Evolutionary conservation across 2,113 vertebrate species (phyloP).

Genomic region (Typhlomys cinereus): DNA sequence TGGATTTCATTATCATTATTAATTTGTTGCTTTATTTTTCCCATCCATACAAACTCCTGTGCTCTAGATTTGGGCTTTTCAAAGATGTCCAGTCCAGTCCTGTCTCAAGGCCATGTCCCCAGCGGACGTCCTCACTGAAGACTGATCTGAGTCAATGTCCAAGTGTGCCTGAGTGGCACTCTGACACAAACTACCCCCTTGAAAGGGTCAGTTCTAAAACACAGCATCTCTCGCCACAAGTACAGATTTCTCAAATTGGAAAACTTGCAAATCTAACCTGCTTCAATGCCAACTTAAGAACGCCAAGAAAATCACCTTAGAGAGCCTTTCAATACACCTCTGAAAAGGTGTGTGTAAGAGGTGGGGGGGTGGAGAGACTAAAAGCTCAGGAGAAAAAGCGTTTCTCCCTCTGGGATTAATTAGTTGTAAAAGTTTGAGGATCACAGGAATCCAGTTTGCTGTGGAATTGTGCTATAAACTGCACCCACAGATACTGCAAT

Average conservation of each 20-base stretch:
- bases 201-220: conserved; percentile 30
- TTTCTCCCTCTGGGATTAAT: conserved; percentile 59
- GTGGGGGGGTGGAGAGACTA: neutral
- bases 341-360: conserved; percentile 27
- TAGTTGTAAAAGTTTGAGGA: conserved; percentile 49
- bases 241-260: conserved; percentile 30
- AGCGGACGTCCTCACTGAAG: conserved; percentile 43
- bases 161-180: neutral
- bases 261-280: conserved; percentile 35
- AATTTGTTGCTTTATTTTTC: conserved; percentile 44
- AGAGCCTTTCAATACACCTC: conserved; percentile 24
- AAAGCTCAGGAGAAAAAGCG: conserved; percentile 32
- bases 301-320: conserved; percentile 48
- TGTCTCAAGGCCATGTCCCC: conserved; percentile 54
- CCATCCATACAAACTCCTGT: conserved; percentile 24
- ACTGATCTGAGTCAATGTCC: conserved; percentile 40
- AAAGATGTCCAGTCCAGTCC: conserved; percentile 49
- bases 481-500: conserved; percentile 48
- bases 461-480: conserved; percentile 12
- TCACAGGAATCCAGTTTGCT: conserved; percentile 44
- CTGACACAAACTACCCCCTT: neutral
- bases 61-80: conserved; percentile 43
- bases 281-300: conserved; percentile 41
- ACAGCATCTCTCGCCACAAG: neutral
- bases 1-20: conserved; percentile 29